These are phyloP conservation scores for Smutsia gigantea DNA, from an alignment of 2,797 vertebrate species.

Conservation along the genomic window DNA sequence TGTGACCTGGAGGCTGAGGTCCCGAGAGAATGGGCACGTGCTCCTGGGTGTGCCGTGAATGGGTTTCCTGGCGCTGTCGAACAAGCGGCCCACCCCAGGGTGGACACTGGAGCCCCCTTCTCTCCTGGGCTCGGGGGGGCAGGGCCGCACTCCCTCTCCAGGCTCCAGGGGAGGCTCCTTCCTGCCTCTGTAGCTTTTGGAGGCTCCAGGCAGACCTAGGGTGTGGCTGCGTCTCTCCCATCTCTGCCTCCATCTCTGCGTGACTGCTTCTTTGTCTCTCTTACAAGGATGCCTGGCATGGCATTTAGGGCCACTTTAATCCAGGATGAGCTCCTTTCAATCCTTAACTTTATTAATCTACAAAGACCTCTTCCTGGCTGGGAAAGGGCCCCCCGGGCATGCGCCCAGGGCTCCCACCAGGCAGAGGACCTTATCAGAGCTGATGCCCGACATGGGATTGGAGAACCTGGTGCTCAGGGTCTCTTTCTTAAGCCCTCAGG, in stretches of 20 bases:
- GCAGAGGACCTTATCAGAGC: too few relatives aligned
- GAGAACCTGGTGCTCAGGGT: too few relatives aligned
- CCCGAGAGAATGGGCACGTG: not conserved
- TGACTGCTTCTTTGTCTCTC: not conserved
- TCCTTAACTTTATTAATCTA: not conserved
- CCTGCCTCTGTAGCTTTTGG: not conserved
- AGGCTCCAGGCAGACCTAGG: not conserved
- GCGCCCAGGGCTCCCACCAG: too few relatives aligned
- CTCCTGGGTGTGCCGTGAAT: not conserved
- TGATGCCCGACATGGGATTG: too few relatives aligned
- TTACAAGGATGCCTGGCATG: not conserved
- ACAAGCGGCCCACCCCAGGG: too few relatives aligned
- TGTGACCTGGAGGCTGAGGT: not conserved
- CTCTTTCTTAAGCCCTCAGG: too few relatives aligned
- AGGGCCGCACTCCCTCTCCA: rapidly evolving
- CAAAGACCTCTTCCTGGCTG: too few relatives aligned
- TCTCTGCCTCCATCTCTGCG: not conserved
- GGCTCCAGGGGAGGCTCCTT: not conserved
- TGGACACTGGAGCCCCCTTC: too few relatives aligned
- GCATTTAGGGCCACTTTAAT: not conserved
- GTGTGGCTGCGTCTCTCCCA: not conserved
- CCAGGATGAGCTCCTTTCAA: not conserved
- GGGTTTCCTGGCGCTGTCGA: not conserved
- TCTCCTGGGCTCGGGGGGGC: too few relatives aligned
- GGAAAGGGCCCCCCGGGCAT: too few relatives aligned